These are phyloP conservation scores for Limonius californicus DNA, from an alignment of 1,140 invertebrate genomes.

Conservation along the genomic window DNA sequence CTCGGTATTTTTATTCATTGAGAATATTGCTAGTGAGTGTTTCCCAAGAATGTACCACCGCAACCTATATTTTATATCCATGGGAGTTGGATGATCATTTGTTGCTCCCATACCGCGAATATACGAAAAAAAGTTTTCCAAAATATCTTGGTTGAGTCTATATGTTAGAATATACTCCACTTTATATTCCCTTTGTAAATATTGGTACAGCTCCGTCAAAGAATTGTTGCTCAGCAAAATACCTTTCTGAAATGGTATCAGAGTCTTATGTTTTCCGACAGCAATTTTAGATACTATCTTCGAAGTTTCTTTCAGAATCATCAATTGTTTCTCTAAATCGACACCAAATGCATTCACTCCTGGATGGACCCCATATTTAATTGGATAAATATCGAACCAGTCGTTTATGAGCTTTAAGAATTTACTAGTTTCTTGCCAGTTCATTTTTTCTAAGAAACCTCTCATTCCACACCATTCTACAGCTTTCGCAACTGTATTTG, in stretches of 20 bases:
- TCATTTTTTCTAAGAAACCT: neutral
- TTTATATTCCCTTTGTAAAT: conserved; percentile 20
- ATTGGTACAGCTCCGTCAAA: conserved; percentile 19
- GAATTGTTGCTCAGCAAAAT: conserved; percentile 21
- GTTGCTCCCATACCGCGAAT: too few relatives aligned
- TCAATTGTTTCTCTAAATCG: conserved; percentile 14
- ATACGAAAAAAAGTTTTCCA: conserved; percentile 35
- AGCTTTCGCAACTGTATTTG: conserved; percentile 11
- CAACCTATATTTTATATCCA: conserved; percentile 32
- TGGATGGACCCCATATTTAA: neutral
- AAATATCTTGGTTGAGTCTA: conserved; percentile 28
- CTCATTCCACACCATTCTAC: conserved; percentile 11
- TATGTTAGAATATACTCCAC: conserved; percentile 26
- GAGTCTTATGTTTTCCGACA: conserved; percentile 8
- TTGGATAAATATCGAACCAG: neutral
- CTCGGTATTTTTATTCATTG: conserved; percentile 2
- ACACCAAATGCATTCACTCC: conserved; percentile 12
- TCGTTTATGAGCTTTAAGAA: neutral
- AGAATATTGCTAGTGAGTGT: conserved; percentile 20
- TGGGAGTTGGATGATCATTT: too few relatives aligned
- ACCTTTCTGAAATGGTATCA: conserved; percentile 19
- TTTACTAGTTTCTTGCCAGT: neutral
- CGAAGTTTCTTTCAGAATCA: conserved; percentile 1
- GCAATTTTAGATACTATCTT: neutral
- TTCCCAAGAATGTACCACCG: too few relatives aligned